Evolutionary conservation across 2,797 vertebrate genomes (phyloP).

Genomic region (Australoheros facetus): DNA sequence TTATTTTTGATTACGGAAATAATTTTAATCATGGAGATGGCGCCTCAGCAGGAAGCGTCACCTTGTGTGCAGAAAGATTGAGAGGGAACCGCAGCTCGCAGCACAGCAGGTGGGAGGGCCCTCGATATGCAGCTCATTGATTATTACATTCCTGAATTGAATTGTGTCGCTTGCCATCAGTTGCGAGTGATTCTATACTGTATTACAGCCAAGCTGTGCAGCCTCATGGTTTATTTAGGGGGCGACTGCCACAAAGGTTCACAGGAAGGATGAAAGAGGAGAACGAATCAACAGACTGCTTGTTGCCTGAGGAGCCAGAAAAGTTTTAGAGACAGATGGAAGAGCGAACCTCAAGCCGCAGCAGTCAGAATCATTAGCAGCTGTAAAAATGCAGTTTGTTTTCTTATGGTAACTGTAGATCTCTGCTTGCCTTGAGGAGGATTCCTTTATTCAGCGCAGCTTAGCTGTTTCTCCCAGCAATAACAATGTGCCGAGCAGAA

Average conservation of each 20-base stretch:
- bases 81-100: not conserved
- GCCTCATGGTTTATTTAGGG: slow-evolving; percentile 59
- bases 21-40: slow-evolving; percentile 46
- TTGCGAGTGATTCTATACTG: slow-evolving; percentile 5
- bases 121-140: slow-evolving; percentile 5
- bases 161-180: slow-evolving; percentile 9
- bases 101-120: slow-evolving; percentile 11
- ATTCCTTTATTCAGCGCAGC: slow-evolving; percentile 19
- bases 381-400: slow-evolving; percentile 29
- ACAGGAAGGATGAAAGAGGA: slow-evolving; percentile 56
- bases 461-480: slow-evolving; percentile 7
- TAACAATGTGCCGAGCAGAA: slow-evolving; percentile 1
- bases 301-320: slow-evolving; percentile 49
- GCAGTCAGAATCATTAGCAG: slow-evolving; percentile 35
- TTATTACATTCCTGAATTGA: slow-evolving; percentile 16
- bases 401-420: slow-evolving; percentile 12
- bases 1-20: slow-evolving; percentile 54
- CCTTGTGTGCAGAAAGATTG: not conserved
- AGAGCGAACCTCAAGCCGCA: slow-evolving; percentile 26
- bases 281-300: slow-evolving; percentile 42
- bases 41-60: slow-evolving; percentile 13
- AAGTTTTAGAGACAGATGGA: slow-evolving; percentile 40
- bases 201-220: not conserved
- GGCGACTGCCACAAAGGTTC: slow-evolving; percentile 34
- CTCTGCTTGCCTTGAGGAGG: slow-evolving; percentile 10